Percentiles rank a stretch among this genome's conserved stretches.
These are phyloP conservation scores for Macrocentrus cingulum DNA, from an alignment of 1,140 invertebrate genomes.

Conservation along the genomic window DNA sequence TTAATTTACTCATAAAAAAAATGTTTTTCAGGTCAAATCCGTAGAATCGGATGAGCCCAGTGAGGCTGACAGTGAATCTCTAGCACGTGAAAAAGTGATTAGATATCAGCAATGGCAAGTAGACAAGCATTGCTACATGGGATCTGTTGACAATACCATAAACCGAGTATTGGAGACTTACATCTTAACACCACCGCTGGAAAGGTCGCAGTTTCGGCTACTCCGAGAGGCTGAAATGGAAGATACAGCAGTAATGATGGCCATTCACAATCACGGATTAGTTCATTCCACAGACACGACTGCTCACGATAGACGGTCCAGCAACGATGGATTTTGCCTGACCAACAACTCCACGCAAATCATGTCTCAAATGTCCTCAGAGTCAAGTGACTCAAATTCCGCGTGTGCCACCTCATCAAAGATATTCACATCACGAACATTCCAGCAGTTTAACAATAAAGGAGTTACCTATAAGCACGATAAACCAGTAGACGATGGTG, in stretches of 20 bases:
- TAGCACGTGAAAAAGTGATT: conserved; percentile 41
- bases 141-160: conserved; percentile 72
- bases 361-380: conserved; percentile 16
- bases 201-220: conserved; percentile 58
- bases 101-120: conserved; percentile 72
- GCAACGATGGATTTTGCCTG: conserved; percentile 1
- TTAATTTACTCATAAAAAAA: no score
- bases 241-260: conserved; percentile 66
- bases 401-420: conserved; percentile 18
- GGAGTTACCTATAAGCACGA: conserved; percentile 15
- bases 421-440: conserved; percentile 11
- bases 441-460: conserved; percentile 1
- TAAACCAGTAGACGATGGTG: conserved; percentile 42
- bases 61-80: conserved; percentile 25
- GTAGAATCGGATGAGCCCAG: conserved; percentile 13
- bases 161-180: conserved; percentile 69
- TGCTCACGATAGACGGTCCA: conserved; percentile 24
- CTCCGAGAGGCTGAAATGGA: conserved; percentile 61
- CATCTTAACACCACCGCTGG: conserved; percentile 56
- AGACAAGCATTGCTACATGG: conserved; percentile 55
- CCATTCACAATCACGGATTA: conserved; percentile 51
- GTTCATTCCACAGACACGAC: conserved; percentile 58
- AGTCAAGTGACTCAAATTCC: conserved; percentile 13
- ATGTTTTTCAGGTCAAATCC: conserved; percentile 28
- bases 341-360: conserved; percentile 11